A percentile compares a stretch with the other conserved stretches of the same genome.
phyloP scores from a whole-genome alignment of 2,888 invertebrate species.

The Melanchra persicariae region DNA sequence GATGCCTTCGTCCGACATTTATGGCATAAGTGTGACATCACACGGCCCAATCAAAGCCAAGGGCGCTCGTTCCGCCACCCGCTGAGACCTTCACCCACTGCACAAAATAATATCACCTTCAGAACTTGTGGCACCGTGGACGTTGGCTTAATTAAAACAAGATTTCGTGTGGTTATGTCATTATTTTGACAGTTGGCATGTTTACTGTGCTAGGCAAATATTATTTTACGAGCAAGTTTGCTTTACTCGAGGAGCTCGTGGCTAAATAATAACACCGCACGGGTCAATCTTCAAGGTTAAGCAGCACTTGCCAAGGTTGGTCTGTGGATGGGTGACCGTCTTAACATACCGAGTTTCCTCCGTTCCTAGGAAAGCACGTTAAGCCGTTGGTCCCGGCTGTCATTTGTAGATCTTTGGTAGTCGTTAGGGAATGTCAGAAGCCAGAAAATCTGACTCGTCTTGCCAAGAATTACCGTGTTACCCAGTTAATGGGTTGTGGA shows the following conservation, averaged over 20 bases:
- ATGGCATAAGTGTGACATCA: conserved; percentile 7
- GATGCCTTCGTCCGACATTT: background rate
- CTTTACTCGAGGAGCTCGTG: background rate
- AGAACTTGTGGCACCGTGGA: conserved; percentile 10
- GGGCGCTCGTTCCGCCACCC: conserved; percentile 20
- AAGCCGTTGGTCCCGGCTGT: too few species aligned
- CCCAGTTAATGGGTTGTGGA: too few species aligned
- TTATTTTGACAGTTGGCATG: conserved; percentile 8
- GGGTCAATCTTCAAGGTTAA: too few species aligned
- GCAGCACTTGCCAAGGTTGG: too few species aligned
- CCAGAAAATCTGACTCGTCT: too few species aligned
- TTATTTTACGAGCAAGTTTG: background rate
- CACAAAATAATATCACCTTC: conserved; percentile 18
- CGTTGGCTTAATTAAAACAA: conserved; percentile 16
- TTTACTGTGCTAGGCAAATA: conserved; percentile 3
- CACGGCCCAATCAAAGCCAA: conserved; percentile 39
- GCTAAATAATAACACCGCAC: too few species aligned
- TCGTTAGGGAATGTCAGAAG: too few species aligned
- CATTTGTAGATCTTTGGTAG: too few species aligned
- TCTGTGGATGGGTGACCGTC: too few species aligned
- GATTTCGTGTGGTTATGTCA: conserved; percentile 24
- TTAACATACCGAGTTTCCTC: too few species aligned
- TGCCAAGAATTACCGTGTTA: too few species aligned
- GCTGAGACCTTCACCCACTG: conserved; percentile 35
- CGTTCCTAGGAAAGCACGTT: too few species aligned